phyloP scores from a whole-genome alignment of 1,140 invertebrate genomes.

The Chironomus striatipennis region DNA sequence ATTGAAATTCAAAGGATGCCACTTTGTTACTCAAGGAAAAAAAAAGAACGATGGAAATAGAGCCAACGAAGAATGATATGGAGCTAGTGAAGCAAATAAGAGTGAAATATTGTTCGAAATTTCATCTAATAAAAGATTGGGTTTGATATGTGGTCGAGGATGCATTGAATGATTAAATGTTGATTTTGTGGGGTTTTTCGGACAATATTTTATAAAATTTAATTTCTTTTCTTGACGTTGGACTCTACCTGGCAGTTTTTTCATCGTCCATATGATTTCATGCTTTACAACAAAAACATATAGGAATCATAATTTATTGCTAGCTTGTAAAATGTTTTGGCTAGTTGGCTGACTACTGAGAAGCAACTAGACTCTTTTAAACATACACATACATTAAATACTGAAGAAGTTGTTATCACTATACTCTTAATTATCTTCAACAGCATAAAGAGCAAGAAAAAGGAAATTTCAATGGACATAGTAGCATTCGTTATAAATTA shows the following conservation, averaged over 20 bases:
- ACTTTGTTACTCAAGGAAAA: neutral
- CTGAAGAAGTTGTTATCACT: conserved; percentile 6
- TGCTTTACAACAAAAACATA: neutral
- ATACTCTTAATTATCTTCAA: neutral
- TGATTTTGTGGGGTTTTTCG: too few species aligned
- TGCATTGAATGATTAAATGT: too few species aligned
- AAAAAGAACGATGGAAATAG: neutral
- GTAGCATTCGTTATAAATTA: conserved; percentile 3
- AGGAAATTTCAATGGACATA: neutral
- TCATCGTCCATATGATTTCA: too few species aligned
- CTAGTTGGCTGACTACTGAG: neutral
- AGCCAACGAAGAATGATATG: neutral
- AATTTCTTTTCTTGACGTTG: too few species aligned
- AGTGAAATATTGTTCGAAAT: conserved; percentile 14
- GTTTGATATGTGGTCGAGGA: neutral
- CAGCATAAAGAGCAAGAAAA: too few species aligned
- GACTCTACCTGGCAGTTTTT: too few species aligned
- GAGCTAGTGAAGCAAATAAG: neutral
- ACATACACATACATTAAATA: neutral
- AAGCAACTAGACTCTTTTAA: neutral
- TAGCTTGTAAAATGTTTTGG: neutral
- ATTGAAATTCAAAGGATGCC: conserved; percentile 2
- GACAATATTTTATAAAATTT: too few species aligned
- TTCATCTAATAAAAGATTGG: neutral
- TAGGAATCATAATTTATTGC: conserved; percentile 9